Conservation (phyloP, 1,140 invertebrate genomes). For the Hydropsyche tenuis region DNA sequence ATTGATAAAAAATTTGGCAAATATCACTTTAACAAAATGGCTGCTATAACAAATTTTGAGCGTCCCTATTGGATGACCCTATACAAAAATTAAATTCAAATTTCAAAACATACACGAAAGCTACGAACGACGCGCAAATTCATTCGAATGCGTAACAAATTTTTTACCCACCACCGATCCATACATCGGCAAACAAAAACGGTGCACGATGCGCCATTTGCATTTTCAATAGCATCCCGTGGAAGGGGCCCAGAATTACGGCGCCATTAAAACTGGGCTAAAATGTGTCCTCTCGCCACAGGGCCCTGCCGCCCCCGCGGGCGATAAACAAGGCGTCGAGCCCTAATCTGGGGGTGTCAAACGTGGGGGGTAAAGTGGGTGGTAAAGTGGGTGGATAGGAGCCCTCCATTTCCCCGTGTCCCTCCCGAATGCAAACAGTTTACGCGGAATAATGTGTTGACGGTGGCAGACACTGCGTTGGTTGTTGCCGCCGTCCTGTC, state of each 20-base stretch:
- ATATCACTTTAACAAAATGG: too few relatives aligned
- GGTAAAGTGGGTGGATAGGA: too few relatives aligned
- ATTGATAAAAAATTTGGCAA: too few relatives aligned
- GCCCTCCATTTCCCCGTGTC: too few relatives aligned
- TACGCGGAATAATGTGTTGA: slow-evolving; percentile 18
- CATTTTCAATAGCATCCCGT: slow-evolving; percentile 33
- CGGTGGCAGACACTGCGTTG: neutral
- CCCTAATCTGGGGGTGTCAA: slow-evolving; percentile 16
- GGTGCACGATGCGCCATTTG: slow-evolving; percentile 39
- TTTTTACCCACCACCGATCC: neutral
- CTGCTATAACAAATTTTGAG: too few relatives aligned
- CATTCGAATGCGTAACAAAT: neutral
- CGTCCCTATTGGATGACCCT: too few relatives aligned
- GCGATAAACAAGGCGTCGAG: slow-evolving; percentile 22
- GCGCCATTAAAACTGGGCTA: slow-evolving; percentile 34
- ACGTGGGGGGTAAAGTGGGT: too few relatives aligned
- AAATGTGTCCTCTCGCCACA: slow-evolving; percentile 36
- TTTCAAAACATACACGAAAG: too few relatives aligned
- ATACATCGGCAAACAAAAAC: slow-evolving; percentile 33
- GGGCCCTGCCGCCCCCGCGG: neutral
- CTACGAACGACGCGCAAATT: neutral
- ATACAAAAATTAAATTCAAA: too few relatives aligned
- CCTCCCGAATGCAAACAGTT: slow-evolving; percentile 1
- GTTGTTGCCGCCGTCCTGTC: neutral
- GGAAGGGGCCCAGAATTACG: slow-evolving; percentile 32